Conservation (phyloP, 2,113 vertebrate genomes). For the crab-eating macaque (Macaca fascicularis) region T2T-MFA8v1.1 NC_088391.1:65586001-65586500, state of each 20-base stretch:
- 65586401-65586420: background rate
- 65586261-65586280: background rate
- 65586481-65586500: background rate
- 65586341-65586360: background rate
- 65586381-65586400: background rate
- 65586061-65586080: background rate
- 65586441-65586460: background rate
- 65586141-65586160: background rate
- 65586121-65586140: background rate
- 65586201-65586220: background rate
- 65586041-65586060: background rate
- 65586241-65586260: background rate
- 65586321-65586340: background rate
- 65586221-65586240: background rate
- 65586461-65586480: background rate
- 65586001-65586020: background rate
- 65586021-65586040: background rate
- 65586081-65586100: background rate
- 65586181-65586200: background rate
- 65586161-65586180: background rate
- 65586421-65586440: background rate
- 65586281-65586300: background rate
- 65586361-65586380: background rate
- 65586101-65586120: background rate
- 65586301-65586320: background rate